Base-by-base conservation (phyloP, 2,888 invertebrate species). In the Drosophila eohydei region DNA sequence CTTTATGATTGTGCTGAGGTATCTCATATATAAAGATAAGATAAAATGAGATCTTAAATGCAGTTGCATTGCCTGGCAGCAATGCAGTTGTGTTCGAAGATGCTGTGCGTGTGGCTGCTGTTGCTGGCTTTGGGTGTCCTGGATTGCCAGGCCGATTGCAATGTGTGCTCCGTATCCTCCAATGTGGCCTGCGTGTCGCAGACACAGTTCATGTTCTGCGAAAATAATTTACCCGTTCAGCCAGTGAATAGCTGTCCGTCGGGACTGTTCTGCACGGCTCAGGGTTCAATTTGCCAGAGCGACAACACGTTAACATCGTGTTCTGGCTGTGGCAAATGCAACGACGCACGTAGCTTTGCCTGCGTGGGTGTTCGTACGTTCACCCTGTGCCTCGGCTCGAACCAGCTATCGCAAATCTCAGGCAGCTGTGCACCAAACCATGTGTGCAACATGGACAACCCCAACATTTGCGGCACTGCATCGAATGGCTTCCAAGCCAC, bases 371-470 rank as follows among this genome's bases (percentile, higher is more conserved):
- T 75, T 0, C 60, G 72, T 8, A 74, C 63, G 1, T 89, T 82
- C 43, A 74, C 80, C 0, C 71, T 89, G 32, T 89, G 89, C 32
- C 57, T 89, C 30, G 86, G 84, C 26, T 16, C 1, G 0, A 0
- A 0, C 0, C 21, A 0, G 0, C 21, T 59, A 2, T 51, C 75
- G 0, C 8, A n/a, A 26, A 77, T 83, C 30, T 73, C 60, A 2
- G 82, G 79, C 4, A 57, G 64, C 34, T 87, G 85, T 55, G 51
- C 64, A 0, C 65, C 65, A 0, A 9, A 68, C 30, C 28, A 58
- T 40, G 71, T 71, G 0, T 87, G 85, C 59, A 83, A 74, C 48
- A 43, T 32, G 3, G 34, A 79, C 7, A 51, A 71, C 58, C 46
- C 56, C 0, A 41, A 71, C 0, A 86, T 84, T 16, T 87, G 84